A percentile compares a stretch with the other conserved stretches of the same genome.
phyloP scores from a whole-genome alignment of 1,140 invertebrate genomes.

The Riptortus pedestris region DNA sequence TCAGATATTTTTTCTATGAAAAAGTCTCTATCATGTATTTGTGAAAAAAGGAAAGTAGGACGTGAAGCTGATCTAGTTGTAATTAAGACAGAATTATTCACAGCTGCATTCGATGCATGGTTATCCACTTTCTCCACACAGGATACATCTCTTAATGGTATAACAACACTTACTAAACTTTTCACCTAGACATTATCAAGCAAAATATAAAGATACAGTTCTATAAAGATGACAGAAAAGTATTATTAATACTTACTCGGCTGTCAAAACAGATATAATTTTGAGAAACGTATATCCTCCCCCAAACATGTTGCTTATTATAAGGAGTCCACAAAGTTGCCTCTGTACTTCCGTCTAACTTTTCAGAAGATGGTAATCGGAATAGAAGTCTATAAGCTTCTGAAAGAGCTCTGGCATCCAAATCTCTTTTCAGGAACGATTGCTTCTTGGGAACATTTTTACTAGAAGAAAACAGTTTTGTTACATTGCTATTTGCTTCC shows the following conservation, averaged over 20 bases:
- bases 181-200: slow-evolving; percentile 49
- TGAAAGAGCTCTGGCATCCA: slow-evolving; percentile 87
- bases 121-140: slow-evolving; percentile 63
- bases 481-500: slow-evolving; percentile 11
- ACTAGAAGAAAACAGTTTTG: slow-evolving; percentile 37
- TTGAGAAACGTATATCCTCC: slow-evolving; percentile 83
- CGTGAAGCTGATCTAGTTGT: slow-evolving; percentile 57
- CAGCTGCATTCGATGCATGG: slow-evolving; percentile 43
- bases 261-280: slow-evolving; percentile 96
- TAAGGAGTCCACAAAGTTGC: slow-evolving; percentile 92
- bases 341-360: slow-evolving; percentile 83
- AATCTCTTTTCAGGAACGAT: slow-evolving; percentile 82
- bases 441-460: slow-evolving; percentile 78
- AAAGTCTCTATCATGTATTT: slow-evolving; percentile 79
- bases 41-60: slow-evolving; percentile 78
- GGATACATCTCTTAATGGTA: slow-evolving; percentile 72
- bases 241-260: slow-evolving; percentile 55
- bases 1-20: slow-evolving; percentile 83
- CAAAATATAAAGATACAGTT: slow-evolving; percentile 30
- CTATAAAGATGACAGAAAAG: neutral
- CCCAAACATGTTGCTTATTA: slow-evolving; percentile 79
- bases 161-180: slow-evolving; percentile 72
- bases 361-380: slow-evolving; percentile 74
- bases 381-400: slow-evolving; percentile 75
- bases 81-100: slow-evolving; percentile 76